Percentiles rank a stretch among this genome's conserved stretches.
Conservation (phyloP, 2,888 invertebrate species). For the Galeopsomyia nigrocyanea region DNA sequence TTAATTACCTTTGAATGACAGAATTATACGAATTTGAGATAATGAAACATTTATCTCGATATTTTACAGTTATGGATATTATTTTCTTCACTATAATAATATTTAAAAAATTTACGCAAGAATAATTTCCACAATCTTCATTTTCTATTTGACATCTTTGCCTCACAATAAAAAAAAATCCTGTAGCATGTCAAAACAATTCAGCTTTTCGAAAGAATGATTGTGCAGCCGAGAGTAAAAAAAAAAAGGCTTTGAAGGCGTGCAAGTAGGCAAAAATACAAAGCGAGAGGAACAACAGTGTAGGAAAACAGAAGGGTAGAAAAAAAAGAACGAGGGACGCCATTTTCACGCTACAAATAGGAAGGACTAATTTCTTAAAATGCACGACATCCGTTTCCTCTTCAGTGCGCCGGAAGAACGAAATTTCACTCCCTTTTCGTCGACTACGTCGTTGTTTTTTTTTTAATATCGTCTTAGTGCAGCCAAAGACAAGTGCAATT, state of each 20-base stretch:
- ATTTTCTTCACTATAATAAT: too few species aligned
- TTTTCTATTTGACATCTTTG: too few species aligned
- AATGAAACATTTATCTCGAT: too few species aligned
- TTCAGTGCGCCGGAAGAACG: conserved; percentile 54
- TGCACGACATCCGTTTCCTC: conserved; percentile 61
- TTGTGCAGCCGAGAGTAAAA: not conserved
- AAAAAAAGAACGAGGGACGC: conserved; percentile 20
- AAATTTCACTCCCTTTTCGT: conserved; percentile 21
- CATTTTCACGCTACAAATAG: conserved; percentile 43
- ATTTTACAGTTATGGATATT: too few species aligned
- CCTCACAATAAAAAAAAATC: too few species aligned
- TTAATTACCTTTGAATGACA: not conserved
- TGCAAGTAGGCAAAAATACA: not conserved
- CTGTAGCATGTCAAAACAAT: not conserved
- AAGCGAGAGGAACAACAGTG: not conserved
- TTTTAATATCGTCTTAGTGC: conserved; percentile 67
- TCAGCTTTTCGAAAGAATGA: conserved; percentile 3
- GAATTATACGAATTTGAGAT: not conserved
- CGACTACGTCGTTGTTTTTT: conserved; percentile 52
- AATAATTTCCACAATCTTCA: too few species aligned
- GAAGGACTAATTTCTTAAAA: conserved; percentile 63
- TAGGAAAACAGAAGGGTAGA: conserved; percentile 11
- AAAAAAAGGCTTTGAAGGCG: not conserved
- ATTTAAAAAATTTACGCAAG: too few species aligned
- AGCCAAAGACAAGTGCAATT: conserved; percentile 27